Evolutionary conservation across 2,113 vertebrate species (phyloP).

Genomic region (Cinclus mexicanus): DNA sequence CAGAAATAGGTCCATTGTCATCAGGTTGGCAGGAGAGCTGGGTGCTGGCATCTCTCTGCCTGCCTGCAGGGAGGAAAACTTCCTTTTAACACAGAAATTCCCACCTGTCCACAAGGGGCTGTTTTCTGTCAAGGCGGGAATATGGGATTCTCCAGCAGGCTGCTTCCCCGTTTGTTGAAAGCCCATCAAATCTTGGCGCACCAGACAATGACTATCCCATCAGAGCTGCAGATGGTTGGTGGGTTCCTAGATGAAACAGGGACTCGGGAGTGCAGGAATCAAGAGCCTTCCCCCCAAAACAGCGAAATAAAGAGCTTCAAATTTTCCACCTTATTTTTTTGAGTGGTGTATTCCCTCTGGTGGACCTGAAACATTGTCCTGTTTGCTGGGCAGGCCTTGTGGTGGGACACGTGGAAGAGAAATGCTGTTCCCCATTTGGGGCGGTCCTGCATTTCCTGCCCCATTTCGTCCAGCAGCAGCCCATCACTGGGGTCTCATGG

Average conservation of each 20-base stretch:
- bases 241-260: background rate
- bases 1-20: background rate
- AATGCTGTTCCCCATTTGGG: background rate
- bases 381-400: background rate
- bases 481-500: background rate
- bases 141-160: background rate
- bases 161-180: background rate
- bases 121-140: background rate
- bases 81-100: background rate
- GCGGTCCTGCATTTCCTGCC: background rate
- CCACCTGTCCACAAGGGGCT: background rate
- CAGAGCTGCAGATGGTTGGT: accelerated
- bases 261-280: background rate
- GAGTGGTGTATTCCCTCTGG: background rate
- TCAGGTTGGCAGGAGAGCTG: background rate
- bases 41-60: background rate
- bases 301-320: background rate
- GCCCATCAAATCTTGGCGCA: background rate
- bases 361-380: background rate
- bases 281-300: background rate
- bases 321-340: background rate
- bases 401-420: background rate
- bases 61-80: background rate
- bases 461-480: background rate
- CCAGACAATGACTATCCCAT: background rate